Conservation (phyloP, 1,140 invertebrate species). For the Drosophila murphyi region DNA sequence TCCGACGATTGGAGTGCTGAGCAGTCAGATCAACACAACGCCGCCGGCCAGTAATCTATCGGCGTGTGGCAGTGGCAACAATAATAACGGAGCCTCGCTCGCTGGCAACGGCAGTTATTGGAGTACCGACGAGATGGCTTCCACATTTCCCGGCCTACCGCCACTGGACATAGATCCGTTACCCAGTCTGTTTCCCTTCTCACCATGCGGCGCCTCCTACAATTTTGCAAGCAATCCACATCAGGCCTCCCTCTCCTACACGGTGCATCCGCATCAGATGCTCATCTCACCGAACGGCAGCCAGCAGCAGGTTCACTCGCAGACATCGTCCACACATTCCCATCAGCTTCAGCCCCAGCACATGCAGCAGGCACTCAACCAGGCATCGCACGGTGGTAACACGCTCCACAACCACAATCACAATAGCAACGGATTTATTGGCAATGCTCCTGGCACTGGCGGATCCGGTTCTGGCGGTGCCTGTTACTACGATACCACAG, state of each 20-base stretch:
- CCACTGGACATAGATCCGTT: conserved; percentile 91
- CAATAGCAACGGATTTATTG: conserved; percentile 33
- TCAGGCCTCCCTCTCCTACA: conserved; percentile 85
- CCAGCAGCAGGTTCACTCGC: conserved; percentile 62
- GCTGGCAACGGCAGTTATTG: conserved; percentile 85
- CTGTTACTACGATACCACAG: conserved; percentile 69
- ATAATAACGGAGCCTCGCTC: conserved; percentile 22
- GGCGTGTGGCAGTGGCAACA: conserved; percentile 34
- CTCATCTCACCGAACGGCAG: conserved; percentile 76
- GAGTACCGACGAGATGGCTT: conserved; percentile 91
- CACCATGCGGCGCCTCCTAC: conserved; percentile 88
- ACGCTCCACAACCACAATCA: conserved; percentile 56
- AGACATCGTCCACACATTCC: conserved; percentile 32
- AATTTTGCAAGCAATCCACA: conserved; percentile 86
- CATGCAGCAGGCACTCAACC: conserved; percentile 61
- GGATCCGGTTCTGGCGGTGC: conserved; percentile 29
- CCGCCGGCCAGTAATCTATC: conserved; percentile 53
- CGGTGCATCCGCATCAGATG: conserved; percentile 85
- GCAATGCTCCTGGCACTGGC: conserved; percentile 31
- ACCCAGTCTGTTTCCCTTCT: conserved; percentile 90
- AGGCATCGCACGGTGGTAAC: conserved; percentile 70
- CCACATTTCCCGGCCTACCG: conserved; percentile 89
- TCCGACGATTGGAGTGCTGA: conserved; percentile 72
- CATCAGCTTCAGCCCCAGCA: conserved; percentile 59
- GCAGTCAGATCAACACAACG: conserved; percentile 65